Base-by-base conservation (phyloP, 2,888 invertebrate species). In the Onchidella celtica region DNA sequence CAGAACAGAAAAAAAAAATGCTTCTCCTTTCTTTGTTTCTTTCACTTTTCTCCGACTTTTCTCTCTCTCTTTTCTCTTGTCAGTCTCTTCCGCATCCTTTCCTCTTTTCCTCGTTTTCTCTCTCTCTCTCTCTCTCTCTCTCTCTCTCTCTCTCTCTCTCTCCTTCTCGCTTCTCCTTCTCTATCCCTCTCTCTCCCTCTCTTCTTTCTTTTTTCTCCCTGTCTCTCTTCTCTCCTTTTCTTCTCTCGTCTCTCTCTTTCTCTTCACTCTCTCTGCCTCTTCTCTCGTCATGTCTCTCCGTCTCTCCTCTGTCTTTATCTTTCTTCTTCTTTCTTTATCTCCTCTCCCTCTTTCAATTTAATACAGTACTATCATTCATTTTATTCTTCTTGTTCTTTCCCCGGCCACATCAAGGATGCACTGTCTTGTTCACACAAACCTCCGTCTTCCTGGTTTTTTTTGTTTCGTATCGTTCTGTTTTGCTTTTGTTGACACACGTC, bases 141-240 rank as follows among this genome's bases (percentile, higher is more conserved):
- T 63, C 75, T 61, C 34, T 63, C 63, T 63, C 38, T 75, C 11
- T 61, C 24, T 63, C 75, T 61, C 34, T 63, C 63, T 61, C n/a
- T 38, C 63, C 36, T n/a, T 40, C 40, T 32, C 27, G 17, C 76
- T 66, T 24, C 76, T 63, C 29, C 24, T 69, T 38, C 14, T 24
- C 21, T 59, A 27, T 57, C 57, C 32, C 32, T 32, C 57, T 27
- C 6, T 36, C 59, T 63, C 57, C 69, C 59, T 63, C 59, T 78
- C 69, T 63, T n/a, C 32, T 27, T 38, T 68, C 69, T 47, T 27
- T 57, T 57, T 68, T 47, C 68, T 55, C 68, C 68, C 78, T 68
- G 61, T 70, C 57, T 36, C 70, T 69, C 65, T 38, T 70, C 69
- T 61, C 70, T 70, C 72, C 61, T 40, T 72, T 63, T 61, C 40